Conservation (phyloP, 2,888 invertebrate species). For the Drosophila phalerata region DNA sequence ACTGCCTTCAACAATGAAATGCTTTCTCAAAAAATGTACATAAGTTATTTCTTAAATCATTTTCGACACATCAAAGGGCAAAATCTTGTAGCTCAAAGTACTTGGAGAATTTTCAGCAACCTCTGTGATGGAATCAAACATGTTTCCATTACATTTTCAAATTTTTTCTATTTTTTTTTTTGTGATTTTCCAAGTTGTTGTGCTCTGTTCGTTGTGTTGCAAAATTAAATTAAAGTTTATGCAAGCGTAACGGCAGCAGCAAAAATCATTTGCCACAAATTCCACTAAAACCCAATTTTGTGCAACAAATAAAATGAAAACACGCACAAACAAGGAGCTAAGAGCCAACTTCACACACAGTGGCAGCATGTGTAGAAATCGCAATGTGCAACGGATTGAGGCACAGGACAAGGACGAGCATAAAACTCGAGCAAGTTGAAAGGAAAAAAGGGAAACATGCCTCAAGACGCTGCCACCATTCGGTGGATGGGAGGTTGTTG, state of each 20-base stretch:
- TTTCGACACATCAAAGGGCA: slow-evolving; percentile 19
- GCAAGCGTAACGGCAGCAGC: slow-evolving; percentile 78
- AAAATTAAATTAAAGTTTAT: slow-evolving; percentile 81
- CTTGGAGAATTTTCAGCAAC: slow-evolving; percentile 5
- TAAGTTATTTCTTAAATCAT: slow-evolving; percentile 3
- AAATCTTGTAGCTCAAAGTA: slow-evolving; percentile 16
- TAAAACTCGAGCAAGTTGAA: slow-evolving; percentile 17
- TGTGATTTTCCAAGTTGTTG: slow-evolving; percentile 20
- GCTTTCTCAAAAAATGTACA: neutral
- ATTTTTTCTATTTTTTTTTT: neutral
- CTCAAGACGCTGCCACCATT: slow-evolving; percentile 45
- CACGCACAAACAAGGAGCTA: slow-evolving; percentile 62
- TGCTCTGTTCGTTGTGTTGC: slow-evolving; percentile 34
- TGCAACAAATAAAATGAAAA: slow-evolving; percentile 78
- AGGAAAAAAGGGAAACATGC: slow-evolving; percentile 8
- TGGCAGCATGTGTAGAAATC: slow-evolving; percentile 30
- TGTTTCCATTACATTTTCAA: slow-evolving; percentile 13
- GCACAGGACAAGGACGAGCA: slow-evolving; percentile 38
- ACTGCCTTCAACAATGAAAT: neutral
- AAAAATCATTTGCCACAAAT: slow-evolving; percentile 82
- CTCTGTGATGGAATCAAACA: slow-evolving; percentile 7
- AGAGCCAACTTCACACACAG: slow-evolving; percentile 3
- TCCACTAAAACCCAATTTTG: slow-evolving; percentile 81
- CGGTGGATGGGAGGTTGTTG: slow-evolving; percentile 14
- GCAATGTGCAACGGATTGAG: slow-evolving; percentile 15